A percentile compares a stretch with the other conserved stretches of the same genome.
Conservation (phyloP, 2,888 invertebrate genomes). For the Meghimatium bilineatum region DNA sequence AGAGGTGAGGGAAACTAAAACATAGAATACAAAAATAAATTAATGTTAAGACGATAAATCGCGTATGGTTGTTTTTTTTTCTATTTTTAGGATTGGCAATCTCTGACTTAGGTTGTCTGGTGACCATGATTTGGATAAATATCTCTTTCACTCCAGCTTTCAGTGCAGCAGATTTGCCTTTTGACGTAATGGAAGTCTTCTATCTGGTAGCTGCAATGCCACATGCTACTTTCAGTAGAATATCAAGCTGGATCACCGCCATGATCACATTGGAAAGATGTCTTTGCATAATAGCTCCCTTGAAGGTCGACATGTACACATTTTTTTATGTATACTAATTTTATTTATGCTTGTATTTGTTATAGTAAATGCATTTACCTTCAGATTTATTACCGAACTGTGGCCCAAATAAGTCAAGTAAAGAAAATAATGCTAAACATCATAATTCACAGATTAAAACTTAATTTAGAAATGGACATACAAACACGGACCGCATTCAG, state of each 20-base stretch:
- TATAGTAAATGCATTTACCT: too few relatives aligned
- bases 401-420: too few relatives aligned
- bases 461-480: too few relatives aligned
- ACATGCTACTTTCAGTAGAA: neutral
- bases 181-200: neutral
- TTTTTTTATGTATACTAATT: neutral
- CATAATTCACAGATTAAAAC: too few relatives aligned
- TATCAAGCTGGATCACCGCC: constrained; percentile 1
- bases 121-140: constrained; percentile 12
- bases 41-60: too few relatives aligned
- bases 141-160: constrained; percentile 13
- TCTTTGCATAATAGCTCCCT: neutral
- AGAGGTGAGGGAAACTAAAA: too few relatives aligned
- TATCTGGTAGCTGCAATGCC: constrained; percentile 12
- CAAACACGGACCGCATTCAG: too few relatives aligned
- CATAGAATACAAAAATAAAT: too few relatives aligned
- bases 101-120: constrained; percentile 2
- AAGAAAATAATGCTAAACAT: too few relatives aligned
- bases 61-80: neutral
- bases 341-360: too few relatives aligned
- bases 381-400: too few relatives aligned
- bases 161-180: neutral
- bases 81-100: neutral
- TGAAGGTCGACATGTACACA: neutral
- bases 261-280: constrained; percentile 13